Evolutionary conservation across 2,113 vertebrate species (phyloP), one percentile per base, ranked within the genome.

Genomic region (Urocitellus parryii): DNA sequence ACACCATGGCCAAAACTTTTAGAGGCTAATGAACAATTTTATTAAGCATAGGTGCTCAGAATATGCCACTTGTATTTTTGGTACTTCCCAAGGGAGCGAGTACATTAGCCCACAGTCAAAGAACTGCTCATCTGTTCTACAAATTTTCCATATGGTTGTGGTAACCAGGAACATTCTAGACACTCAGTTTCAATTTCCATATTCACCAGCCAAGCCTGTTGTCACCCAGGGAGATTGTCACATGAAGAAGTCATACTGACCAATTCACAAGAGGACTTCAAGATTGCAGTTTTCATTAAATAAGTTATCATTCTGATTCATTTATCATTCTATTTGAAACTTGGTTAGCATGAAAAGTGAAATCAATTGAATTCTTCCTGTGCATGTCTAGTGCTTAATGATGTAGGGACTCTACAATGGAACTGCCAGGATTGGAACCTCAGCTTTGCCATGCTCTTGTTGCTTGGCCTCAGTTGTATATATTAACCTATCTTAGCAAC

Each of bases 281-380:
- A 65, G 83, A 70, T 25, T 68, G 58, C 14, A 81, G 74, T 86
- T 89, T 27, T 80, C 74, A 51, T 70, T 74, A 93, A 85, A 92
- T 85, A 78, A 89, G 76, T 53, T 86, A 45, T 53, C 32, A 67
- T 12, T 37, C n/a, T 17, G 9, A 58, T 76, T 61, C 45, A 45
- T 82, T 70, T 90, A 34, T 45, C 24, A 37, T 63, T 74, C 61
- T 90, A 37, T 20, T 79, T 67, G 53, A 24, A 85, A 74, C 63
- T 80, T 76, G 16, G 6, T 63, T 63, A 65, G 56, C 48, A 76
- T 42, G n/a, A 65, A 82, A 39, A 82, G 37, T 88, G 27, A 92
- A 77, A 83, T 39, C 68, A 77, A 84, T 51, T 63, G 61, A 73
- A 42, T 72, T 32, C 14, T 16, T 37, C 32, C 56, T 84, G 27